Evolutionary conservation across 2,888 invertebrate species (phyloP).

Genomic region (Tipula helvola): DNA sequence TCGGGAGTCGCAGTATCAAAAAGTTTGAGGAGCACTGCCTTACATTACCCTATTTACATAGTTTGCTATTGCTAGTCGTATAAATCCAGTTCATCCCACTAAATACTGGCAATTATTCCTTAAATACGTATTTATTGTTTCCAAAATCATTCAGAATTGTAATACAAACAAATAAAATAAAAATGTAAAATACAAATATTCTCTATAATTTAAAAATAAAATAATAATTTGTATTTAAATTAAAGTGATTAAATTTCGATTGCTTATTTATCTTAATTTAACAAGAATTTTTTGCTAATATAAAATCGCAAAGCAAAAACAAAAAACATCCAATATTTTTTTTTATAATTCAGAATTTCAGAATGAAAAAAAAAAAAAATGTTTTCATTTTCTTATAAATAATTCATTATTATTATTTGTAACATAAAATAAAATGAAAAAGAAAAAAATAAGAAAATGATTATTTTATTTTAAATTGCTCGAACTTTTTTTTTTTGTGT

Average conservation of each 20-base stretch:
- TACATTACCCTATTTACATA: too few species aligned
- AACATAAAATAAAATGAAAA: not conserved
- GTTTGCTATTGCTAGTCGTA: too few species aligned
- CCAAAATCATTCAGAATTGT: not conserved
- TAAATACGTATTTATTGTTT: not conserved
- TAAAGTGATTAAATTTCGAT: slow-evolving; percentile 4
- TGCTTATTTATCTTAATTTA: slow-evolving; percentile 4
- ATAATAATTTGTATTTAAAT: not conserved
- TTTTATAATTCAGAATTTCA: not conserved
- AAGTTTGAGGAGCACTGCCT: too few species aligned
- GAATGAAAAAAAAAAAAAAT: not conserved
- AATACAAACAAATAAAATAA: not conserved
- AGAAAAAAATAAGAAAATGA: not conserved
- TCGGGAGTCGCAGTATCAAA: too few species aligned
- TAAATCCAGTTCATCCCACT: too few species aligned
- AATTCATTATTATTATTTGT: slow-evolving; percentile 4
- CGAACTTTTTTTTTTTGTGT: not conserved
- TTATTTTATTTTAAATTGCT: not conserved
- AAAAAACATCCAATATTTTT: not conserved
- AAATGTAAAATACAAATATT: not conserved
- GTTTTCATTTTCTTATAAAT: not conserved
- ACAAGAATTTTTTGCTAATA: not conserved
- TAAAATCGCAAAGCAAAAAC: not conserved
- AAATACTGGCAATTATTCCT: not conserved
- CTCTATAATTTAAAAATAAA: not conserved